These are phyloP conservation scores for Gila robusta DNA, from an alignment of 2,797 vertebrate species.

Conservation along the genomic window DNA sequence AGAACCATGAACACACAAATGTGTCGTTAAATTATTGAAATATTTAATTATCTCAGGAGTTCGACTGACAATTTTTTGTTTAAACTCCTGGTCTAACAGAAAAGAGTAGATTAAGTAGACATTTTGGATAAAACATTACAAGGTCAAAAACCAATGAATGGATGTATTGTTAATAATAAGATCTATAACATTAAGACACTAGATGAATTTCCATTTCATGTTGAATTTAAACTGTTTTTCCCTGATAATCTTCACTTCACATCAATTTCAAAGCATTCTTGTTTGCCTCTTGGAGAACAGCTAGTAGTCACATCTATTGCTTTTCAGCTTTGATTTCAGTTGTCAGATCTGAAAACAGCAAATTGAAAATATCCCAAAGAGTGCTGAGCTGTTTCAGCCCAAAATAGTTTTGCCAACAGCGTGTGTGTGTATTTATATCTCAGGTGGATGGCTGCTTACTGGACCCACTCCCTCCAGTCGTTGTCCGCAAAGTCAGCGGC, in stretches of 20 bases:
- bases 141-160: not conserved
- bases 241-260: not conserved
- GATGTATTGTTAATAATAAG: not conserved
- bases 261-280: not conserved
- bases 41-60: too few relatives aligned
- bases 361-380: not conserved
- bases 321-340: not conserved
- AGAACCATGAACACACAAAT: too few relatives aligned
- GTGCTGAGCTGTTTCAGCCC: conserved; percentile 24
- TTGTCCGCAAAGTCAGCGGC: conserved; percentile 89
- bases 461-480: conserved; percentile 87
- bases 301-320: not conserved
- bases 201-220: not conserved
- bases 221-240: not conserved
- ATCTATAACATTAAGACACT: not conserved
- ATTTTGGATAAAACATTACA: too few relatives aligned
- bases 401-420: conserved; percentile 16
- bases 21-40: too few relatives aligned
- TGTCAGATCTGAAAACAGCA: not conserved
- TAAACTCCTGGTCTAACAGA: too few relatives aligned
- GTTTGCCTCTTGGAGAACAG: not conserved
- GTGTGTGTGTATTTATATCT: not conserved
- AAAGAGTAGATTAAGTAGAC: too few relatives aligned
- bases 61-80: too few relatives aligned
- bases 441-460: conserved; percentile 95